These are phyloP conservation scores for Sebastes hopkinsi DNA, from an alignment of 2,797 vertebrate genomes.

Conservation along the genomic window DNA sequence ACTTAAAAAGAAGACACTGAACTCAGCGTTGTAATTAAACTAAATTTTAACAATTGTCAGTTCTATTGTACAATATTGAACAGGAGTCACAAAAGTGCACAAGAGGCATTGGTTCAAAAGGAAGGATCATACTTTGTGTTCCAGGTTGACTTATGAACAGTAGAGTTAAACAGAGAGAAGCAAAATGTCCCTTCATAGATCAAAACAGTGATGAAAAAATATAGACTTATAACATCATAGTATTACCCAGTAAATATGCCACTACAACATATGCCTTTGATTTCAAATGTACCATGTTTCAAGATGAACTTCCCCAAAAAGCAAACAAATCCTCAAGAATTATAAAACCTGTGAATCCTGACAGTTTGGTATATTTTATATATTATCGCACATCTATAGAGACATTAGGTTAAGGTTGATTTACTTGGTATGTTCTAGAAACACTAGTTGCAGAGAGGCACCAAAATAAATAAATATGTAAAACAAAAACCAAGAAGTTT, in stretches of 20 bases:
- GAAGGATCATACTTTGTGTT: slow-evolving; percentile 58
- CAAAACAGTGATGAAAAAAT: slow-evolving; percentile 75
- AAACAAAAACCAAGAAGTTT: slow-evolving; percentile 56
- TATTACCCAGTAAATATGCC: slow-evolving; percentile 65
- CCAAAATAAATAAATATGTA: slow-evolving; percentile 71
- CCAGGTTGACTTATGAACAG: slow-evolving; percentile 53
- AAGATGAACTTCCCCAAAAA: slow-evolving; percentile 22
- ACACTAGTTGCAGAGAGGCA: slow-evolving; percentile 63
- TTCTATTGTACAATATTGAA: slow-evolving; percentile 88
- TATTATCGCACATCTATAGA: slow-evolving; percentile 55
- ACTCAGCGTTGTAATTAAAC: slow-evolving; percentile 79
- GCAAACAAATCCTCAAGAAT: slow-evolving; percentile 15
- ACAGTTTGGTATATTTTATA: slow-evolving; percentile 52
- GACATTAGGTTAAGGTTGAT: slow-evolving; percentile 32
- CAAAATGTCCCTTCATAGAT: slow-evolving; percentile 62
- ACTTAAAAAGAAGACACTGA: slow-evolving; percentile 46
- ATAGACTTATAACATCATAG: slow-evolving; percentile 70
- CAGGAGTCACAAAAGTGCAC: slow-evolving; percentile 87
- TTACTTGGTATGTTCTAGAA: slow-evolving; percentile 46
- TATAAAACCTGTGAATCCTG: slow-evolving; percentile 43
- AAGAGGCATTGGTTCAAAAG: slow-evolving; percentile 76
- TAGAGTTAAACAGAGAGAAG: slow-evolving; percentile 42
- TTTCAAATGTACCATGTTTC: slow-evolving; percentile 36
- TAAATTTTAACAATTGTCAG: slow-evolving; percentile 90
- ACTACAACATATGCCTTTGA: slow-evolving; percentile 54